phyloP scores from a whole-genome alignment of 1,140 invertebrate species.

The Drosophila nigromelanica region DNA sequence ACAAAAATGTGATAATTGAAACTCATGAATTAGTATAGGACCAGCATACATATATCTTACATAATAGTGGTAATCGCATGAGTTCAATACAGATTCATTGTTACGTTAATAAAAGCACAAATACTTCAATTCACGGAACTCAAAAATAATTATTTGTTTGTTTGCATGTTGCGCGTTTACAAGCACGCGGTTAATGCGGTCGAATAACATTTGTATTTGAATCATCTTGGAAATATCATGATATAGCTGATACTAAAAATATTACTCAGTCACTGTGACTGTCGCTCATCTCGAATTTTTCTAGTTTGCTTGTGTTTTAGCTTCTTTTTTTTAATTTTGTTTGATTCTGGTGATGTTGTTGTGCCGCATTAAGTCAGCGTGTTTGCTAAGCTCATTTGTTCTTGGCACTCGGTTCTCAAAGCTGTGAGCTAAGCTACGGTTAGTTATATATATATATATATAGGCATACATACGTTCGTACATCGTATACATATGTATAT shows the following conservation, averaged over 20 bases:
- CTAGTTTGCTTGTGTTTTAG: neutral
- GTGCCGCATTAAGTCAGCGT: slow-evolving; percentile 34
- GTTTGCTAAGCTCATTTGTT: slow-evolving; percentile 34
- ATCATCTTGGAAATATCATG: no score
- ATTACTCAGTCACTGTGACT: slow-evolving; percentile 4
- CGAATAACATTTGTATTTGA: neutral
- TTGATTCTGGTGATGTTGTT: slow-evolving; percentile 11
- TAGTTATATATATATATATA: slow-evolving; percentile 22
- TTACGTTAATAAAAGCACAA: no score
- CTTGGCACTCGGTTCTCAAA: slow-evolving; percentile 38
- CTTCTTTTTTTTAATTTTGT: neutral
- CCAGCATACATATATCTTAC: neutral
- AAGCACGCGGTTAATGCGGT: neutral
- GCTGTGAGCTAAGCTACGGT: slow-evolving; percentile 61
- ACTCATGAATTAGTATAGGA: neutral
- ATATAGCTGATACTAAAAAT: no score
- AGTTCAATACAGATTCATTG: neutral
- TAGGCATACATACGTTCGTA: slow-evolving; percentile 17
- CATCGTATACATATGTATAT: neutral
- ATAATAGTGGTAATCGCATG: neutral
- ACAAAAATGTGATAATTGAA: neutral
- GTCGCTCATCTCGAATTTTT: slow-evolving; percentile 7
- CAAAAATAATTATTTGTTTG: neutral
- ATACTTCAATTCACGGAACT: no score
- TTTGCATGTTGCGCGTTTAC: neutral